Percentiles rank a stretch among this genome's conserved stretches.
These are phyloP conservation scores for Hylaea fasciaria DNA, from an alignment of 2,888 invertebrate genomes.

Conservation along the genomic window DNA sequence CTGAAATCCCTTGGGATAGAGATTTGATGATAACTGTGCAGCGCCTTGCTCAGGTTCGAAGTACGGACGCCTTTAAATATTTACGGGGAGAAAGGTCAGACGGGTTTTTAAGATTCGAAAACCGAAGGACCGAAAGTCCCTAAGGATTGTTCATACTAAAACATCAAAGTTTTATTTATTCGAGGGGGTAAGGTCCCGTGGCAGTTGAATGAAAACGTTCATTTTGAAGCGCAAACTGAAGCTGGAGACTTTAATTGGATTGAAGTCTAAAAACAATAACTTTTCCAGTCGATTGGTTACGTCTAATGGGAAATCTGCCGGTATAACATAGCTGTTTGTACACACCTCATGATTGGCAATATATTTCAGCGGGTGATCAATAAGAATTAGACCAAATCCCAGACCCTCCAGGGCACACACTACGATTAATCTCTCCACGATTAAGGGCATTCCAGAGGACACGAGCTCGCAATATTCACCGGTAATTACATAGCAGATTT, in stretches of 20 bases:
- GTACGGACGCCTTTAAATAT: no score
- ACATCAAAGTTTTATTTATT: not conserved
- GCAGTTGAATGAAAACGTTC: not conserved
- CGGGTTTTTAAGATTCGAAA: not conserved
- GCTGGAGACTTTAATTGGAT: conserved; percentile 2
- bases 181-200: not conserved
- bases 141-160: not conserved
- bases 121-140: not conserved
- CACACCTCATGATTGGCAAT: conserved; percentile 38
- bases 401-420: conserved; percentile 40
- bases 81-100: not conserved
- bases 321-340: conserved; percentile 23
- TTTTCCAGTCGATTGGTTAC: conserved; percentile 17
- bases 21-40: no score
- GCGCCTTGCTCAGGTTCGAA: no score
- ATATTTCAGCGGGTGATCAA: conserved; percentile 42
- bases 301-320: conserved; percentile 35
- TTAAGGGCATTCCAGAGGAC: conserved; percentile 32
- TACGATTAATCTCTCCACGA: conserved; percentile 37
- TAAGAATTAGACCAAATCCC: conserved; percentile 32
- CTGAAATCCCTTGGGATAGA: no score
- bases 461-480: conserved; percentile 40
- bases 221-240: conserved; percentile 1
- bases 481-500: conserved; percentile 41
- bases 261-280: conserved; percentile 11